Conservation (phyloP, 2,797 vertebrate species). For the Trematomus bernacchii region DNA sequence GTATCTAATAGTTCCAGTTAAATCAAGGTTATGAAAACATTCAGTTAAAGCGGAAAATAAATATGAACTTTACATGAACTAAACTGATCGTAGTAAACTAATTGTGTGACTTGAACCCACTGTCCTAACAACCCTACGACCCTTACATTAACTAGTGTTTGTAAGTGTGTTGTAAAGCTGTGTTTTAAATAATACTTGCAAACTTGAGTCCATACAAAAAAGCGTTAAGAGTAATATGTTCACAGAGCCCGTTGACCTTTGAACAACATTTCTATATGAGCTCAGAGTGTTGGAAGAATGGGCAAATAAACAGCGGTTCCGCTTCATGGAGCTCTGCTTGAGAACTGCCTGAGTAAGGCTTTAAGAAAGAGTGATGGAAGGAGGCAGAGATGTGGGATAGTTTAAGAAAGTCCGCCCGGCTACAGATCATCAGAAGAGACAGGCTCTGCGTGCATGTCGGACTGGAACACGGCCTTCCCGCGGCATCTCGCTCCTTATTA, state of each 20-base stretch:
- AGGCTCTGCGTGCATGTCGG: constrained; percentile 22
- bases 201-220: neutral
- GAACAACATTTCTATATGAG: constrained; percentile 40
- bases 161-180: constrained; percentile 3
- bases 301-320: constrained; percentile 45
- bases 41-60: neutral
- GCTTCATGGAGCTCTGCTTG: constrained; percentile 33
- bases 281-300: constrained; percentile 46
- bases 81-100: neutral
- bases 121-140: neutral
- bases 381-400: constrained; percentile 19
- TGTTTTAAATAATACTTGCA: neutral
- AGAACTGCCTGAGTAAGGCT: constrained; percentile 7
- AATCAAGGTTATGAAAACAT: constrained; percentile 12
- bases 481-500: neutral
- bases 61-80: constrained; percentile 1
- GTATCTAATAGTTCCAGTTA: constrained; percentile 14
- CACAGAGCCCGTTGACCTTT: constrained; percentile 50
- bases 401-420: constrained; percentile 42
- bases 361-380: constrained; percentile 9
- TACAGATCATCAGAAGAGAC: constrained; percentile 17
- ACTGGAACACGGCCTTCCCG: constrained; percentile 34
- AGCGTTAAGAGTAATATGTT: neutral
- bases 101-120: neutral
- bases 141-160: neutral